Evolutionary conservation across 2,888 invertebrate species (phyloP), one percentile per base, ranked within the genome.

Genomic region (Abrostola triplasia): DNA sequence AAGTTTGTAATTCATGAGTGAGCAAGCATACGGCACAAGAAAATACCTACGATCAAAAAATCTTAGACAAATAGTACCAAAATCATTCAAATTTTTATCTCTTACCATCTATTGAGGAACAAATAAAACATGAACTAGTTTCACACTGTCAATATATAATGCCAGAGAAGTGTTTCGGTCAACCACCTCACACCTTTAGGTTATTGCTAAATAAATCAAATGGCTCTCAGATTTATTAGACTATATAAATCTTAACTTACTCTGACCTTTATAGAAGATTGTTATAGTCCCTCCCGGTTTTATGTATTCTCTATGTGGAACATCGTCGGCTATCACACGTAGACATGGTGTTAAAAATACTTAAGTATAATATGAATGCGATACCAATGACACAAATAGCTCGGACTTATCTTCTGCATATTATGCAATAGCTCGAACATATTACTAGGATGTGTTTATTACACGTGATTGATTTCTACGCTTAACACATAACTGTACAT

Each of bases 151-250:
- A 49, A 24, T 5, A 8, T 10, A 36, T 36, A 11, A 6, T 24
- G 24, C 24, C 24, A 24, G 10, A 35, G 35, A 48, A 48, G 10
- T 12, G 24, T 35, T 55, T 42, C 57, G 54, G 64, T 56, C 49
- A 59, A 59, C 37, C 49, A 36, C 56, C 48, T 56, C 35, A 35
- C 6, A 9, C 55, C 44, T 41, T 47, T 6, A 51, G 24, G 57
- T 53, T 67, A 60, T 61, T 63, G 44, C 44, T 47, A 40, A 35
- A 61, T 67, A 64, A 72, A 72, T 67, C 67, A 57, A 64, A 64
- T 36, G 50, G 5, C 59, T 13, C 7, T 35, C 48, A 58, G 58
- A 70, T 64, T 64, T 72, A 72, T 64, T 53, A 42, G 41, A 6
- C 24, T 12, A 42, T 64, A 50, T 67, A 59, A 61, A 67, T 70